Conservation (phyloP, 2,797 vertebrate species). For the Anguilla marmorata region DNA sequence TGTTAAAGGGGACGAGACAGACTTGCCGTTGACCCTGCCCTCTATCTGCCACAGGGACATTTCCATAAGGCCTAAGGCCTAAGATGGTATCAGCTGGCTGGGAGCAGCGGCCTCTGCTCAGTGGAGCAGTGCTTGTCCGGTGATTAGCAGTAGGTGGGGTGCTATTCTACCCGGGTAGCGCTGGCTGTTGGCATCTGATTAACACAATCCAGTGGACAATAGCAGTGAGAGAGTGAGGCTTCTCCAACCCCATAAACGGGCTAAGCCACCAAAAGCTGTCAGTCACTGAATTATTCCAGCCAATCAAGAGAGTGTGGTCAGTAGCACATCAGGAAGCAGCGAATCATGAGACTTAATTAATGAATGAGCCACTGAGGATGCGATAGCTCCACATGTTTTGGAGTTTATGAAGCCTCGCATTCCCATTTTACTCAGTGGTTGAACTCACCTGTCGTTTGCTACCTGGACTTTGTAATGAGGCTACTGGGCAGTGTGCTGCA, state of each 20-base stretch:
- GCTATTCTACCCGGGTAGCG: slow-evolving; percentile 59
- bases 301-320: not conserved
- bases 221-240: not conserved
- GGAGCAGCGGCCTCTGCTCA: not conserved
- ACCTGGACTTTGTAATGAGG: not conserved
- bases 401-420: not conserved
- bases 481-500: not conserved
- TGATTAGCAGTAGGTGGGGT: slow-evolving; percentile 40
- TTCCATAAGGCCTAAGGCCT: not conserved
- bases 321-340: not conserved
- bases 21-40: not conserved
- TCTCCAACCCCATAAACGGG: not conserved
- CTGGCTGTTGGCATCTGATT: slow-evolving; percentile 50
- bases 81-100: not conserved
- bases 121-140: slow-evolving; percentile 44
- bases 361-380: not conserved
- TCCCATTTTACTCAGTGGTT: not conserved
- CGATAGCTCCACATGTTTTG: not conserved
- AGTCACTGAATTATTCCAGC: not conserved
- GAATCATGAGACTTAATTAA: not conserved
- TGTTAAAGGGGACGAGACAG: not conserved
- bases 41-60: not conserved
- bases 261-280: not conserved
- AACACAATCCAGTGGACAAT: not conserved
- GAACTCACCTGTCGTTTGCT: not conserved